These are phyloP conservation scores for Anoura caudifer DNA, from an alignment of 2,113 vertebrate species.

Conservation along the genomic window DNA sequence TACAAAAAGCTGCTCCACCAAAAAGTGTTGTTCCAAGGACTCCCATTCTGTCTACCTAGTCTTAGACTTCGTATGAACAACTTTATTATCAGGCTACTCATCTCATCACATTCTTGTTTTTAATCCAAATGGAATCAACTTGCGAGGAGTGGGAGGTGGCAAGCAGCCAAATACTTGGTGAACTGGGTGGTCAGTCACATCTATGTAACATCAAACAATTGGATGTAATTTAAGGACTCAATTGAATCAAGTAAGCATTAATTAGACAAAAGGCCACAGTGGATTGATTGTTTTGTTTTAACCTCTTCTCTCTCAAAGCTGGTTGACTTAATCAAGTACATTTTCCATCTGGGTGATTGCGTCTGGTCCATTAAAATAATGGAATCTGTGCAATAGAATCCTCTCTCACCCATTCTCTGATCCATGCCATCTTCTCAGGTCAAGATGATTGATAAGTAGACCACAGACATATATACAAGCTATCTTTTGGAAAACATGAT, in stretches of 20 bases:
- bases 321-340: slow-evolving; percentile 3
- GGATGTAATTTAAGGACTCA: slow-evolving; percentile 12
- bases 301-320: neutral
- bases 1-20: slow-evolving; percentile 19
- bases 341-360: neutral
- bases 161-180: neutral
- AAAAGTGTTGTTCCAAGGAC: slow-evolving; percentile 34
- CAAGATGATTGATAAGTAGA: neutral
- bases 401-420: neutral
- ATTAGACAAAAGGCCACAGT: slow-evolving; percentile 8
- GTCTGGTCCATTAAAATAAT: slow-evolving; percentile 38
- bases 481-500: neutral
- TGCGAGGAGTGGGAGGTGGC: slow-evolving; percentile 5
- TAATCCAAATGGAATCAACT: slow-evolving; percentile 42
- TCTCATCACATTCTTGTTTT: slow-evolving; percentile 40
- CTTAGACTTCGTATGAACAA: slow-evolving; percentile 11
- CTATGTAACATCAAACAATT: slow-evolving; percentile 25
- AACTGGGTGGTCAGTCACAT: neutral
- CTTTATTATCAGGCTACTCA: slow-evolving; percentile 31
- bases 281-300: neutral
- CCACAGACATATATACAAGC: neutral
- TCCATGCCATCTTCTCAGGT: neutral
- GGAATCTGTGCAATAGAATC: neutral
- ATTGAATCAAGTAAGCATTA: slow-evolving; percentile 24
- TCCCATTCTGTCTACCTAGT: slow-evolving; percentile 27